Conservation (phyloP, 2,888 invertebrate species). For the Drosophila fungiperda region DNA sequence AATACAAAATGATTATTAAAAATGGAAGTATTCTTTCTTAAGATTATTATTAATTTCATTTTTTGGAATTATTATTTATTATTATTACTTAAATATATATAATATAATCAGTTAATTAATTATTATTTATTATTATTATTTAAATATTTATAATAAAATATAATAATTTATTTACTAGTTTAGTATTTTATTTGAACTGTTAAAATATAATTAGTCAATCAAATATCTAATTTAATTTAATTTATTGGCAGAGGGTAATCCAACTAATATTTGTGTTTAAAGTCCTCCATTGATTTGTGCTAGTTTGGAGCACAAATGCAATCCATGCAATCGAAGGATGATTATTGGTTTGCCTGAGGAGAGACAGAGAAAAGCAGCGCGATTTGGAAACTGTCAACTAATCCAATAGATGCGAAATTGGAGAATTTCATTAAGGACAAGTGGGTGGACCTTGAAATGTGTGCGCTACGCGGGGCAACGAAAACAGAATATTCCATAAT, state of each 20-base stretch:
- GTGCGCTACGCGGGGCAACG: not conserved
- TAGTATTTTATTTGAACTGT: not conserved
- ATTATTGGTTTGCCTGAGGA: slow-evolving; percentile 1
- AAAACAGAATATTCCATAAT: slow-evolving; percentile 39
- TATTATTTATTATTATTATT: not conserved
- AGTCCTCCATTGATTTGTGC: not conserved
- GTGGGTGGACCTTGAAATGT: slow-evolving; percentile 40
- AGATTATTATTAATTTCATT: not conserved
- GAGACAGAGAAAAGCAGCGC: slow-evolving; percentile 21
- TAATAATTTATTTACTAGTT: not conserved
- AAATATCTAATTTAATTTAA: not conserved
- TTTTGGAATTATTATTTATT: not conserved
- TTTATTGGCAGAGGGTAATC: not conserved
- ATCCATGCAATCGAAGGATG: not conserved
- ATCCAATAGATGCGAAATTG: slow-evolving; percentile 41
- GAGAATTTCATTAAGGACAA: slow-evolving; percentile 53
- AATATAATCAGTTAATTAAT: not conserved
- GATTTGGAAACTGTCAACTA: slow-evolving; percentile 62
- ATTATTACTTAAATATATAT: not conserved
- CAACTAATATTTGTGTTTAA: not conserved
- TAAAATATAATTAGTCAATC: not conserved
- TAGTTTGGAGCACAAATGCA: not conserved
- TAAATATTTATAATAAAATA: not conserved
- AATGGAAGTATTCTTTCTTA: not conserved
- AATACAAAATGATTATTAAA: not conserved